Evolutionary conservation across 2,113 vertebrate genomes (phyloP).

Genomic region (Maccullochella peelii): DNA sequence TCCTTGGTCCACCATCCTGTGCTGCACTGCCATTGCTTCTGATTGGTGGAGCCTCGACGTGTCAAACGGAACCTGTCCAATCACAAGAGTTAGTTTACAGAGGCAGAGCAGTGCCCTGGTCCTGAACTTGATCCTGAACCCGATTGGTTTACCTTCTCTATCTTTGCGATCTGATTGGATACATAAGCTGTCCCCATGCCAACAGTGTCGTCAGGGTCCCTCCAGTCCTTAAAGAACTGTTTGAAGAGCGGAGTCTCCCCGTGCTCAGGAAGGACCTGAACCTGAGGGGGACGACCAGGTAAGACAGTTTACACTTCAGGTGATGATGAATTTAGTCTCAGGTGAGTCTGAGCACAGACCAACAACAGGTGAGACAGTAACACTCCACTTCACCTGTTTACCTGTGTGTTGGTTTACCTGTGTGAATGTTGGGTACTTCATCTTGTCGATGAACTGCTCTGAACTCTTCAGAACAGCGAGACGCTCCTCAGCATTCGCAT

Average conservation of each 20-base stretch:
- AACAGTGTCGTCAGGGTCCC: conserved; percentile 86
- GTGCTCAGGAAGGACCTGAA: conserved; percentile 89
- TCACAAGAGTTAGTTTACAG: background rate
- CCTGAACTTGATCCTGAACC: background rate
- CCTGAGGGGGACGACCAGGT: conserved; percentile 77
- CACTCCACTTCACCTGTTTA: background rate
- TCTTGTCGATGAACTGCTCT: conserved; percentile 47
- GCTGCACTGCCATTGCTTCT: conserved; percentile 91
- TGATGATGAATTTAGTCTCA: background rate
- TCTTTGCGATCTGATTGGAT: conserved; percentile 88
- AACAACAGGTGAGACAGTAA: background rate
- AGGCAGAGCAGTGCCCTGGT: background rate
- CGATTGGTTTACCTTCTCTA: conserved; percentile 79
- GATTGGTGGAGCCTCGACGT: conserved; percentile 86
- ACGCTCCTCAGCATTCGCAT: conserved; percentile 40
- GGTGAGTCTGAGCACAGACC: background rate
- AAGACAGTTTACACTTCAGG: no score
- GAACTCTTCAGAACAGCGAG: conserved; percentile 22
- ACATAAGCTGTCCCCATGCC: conserved; percentile 87
- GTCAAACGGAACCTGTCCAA: conserved; percentile 86
- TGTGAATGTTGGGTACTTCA: conserved; percentile 50
- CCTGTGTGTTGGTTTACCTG: conserved; percentile 21
- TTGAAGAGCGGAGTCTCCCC: conserved; percentile 93
- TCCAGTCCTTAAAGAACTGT: conserved; percentile 94
- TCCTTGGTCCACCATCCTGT: conserved; percentile 91